Percentiles rank a stretch among this genome's conserved stretches.
Conservation (phyloP, 2,113 vertebrate genomes). For the Chloropsis cyanopogon region DNA sequence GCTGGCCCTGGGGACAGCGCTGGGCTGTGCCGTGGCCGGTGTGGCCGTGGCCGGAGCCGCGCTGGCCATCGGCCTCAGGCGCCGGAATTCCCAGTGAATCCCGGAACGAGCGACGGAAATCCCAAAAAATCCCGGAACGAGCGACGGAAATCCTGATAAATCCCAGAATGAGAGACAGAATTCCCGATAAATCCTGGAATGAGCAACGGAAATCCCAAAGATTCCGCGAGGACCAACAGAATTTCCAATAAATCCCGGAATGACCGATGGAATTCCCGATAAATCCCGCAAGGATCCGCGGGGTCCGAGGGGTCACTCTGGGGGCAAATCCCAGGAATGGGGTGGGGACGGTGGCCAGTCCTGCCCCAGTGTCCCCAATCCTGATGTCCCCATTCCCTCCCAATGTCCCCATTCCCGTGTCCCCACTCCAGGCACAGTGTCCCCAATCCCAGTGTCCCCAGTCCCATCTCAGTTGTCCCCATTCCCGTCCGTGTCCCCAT, state of each 20-base stretch:
- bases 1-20: not conserved
- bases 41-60: not conserved
- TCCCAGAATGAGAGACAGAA: too few species aligned
- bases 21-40: fast-evolving
- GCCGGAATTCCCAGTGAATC: not conserved
- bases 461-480: too few species aligned
- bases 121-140: not conserved
- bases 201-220: not conserved
- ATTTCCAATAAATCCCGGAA: too few species aligned
- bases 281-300: not conserved
- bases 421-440: too few species aligned
- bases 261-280: not conserved
- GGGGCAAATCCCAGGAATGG: not conserved
- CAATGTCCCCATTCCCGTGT: not conserved
- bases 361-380: not conserved
- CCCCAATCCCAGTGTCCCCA: not conserved
- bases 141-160: too few species aligned
- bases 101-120: too few species aligned
- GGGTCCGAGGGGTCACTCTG: not conserved
- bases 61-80: not conserved
- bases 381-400: not conserved
- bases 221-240: fast-evolving
- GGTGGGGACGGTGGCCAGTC: fast-evolving
- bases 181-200: not conserved
- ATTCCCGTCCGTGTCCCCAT: too few species aligned